A percentile compares a stretch with the other conserved stretches of the same genome.
phyloP scores from a whole-genome alignment of 1,140 invertebrate genomes.

The Physella acuta region DNA sequence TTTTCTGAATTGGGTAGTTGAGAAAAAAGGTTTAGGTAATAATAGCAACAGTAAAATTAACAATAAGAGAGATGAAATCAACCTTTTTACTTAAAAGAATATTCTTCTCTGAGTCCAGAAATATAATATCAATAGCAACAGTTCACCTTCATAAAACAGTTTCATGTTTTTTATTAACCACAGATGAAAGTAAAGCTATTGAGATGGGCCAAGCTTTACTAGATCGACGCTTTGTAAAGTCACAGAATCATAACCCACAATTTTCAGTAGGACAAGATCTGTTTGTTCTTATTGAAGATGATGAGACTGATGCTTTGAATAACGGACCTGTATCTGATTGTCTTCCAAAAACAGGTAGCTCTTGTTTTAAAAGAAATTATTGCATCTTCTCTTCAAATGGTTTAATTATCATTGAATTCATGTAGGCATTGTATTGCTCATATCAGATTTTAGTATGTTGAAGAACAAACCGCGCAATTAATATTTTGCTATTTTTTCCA shows the following conservation, averaged over 20 bases:
- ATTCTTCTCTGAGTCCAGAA: no score
- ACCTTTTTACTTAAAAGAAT: no score
- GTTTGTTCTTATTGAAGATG: constrained; percentile 56
- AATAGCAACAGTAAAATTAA: no score
- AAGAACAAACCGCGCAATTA: no score
- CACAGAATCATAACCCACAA: constrained; percentile 38
- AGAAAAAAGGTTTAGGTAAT: background rate
- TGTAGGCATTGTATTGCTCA: no score
- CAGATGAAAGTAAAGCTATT: constrained; percentile 49
- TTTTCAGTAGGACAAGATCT: constrained; percentile 46
- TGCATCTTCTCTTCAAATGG: background rate
- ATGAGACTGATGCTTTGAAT: constrained; percentile 54
- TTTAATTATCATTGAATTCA: background rate
- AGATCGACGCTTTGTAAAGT: constrained; percentile 54
- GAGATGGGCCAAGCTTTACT: constrained; percentile 57
- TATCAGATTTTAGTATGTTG: no score
- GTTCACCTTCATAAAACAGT: no score
- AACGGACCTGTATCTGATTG: constrained; percentile 42
- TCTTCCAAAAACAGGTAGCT: constrained; percentile 43
- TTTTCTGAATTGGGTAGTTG: background rate
- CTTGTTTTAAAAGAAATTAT: constrained; percentile 2
- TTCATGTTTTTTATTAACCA: constrained; percentile 27
- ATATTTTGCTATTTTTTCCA: no score
- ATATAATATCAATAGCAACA: no score
- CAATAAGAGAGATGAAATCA: no score